phyloP scores from a whole-genome alignment of 1,140 invertebrate genomes.

The Eupristina koningsbergeri region DNA sequence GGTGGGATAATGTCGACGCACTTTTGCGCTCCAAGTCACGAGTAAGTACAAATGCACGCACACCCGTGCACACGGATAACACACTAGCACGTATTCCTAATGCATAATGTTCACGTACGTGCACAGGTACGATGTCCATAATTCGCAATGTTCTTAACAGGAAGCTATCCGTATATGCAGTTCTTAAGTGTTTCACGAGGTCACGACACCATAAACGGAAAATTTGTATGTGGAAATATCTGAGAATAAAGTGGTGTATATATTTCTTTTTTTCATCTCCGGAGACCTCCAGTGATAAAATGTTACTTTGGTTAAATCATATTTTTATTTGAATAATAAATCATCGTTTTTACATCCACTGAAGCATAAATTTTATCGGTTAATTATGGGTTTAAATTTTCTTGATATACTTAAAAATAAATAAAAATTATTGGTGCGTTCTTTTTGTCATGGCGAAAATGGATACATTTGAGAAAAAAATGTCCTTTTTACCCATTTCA shows the following conservation, averaged over 20 bases:
- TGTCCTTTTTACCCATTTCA: too few relatives aligned
- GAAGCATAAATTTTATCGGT: too few relatives aligned
- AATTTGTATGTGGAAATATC: not conserved
- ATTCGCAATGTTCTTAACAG: not conserved
- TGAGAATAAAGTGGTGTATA: not conserved
- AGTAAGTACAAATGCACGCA: not conserved
- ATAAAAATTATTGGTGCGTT: not conserved
- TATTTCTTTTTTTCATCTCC: not conserved
- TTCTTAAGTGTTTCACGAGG: conserved; percentile 9
- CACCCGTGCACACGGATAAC: not conserved
- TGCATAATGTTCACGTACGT: not conserved
- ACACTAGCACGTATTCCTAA: not conserved
- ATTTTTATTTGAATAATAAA: not conserved
- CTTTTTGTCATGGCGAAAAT: not conserved
- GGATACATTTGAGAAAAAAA: too few relatives aligned
- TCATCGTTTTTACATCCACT: too few relatives aligned
- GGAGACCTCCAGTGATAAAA: not conserved
- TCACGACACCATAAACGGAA: conserved; percentile 11
- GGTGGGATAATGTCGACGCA: not conserved
- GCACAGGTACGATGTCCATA: not conserved
- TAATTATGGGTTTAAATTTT: too few relatives aligned
- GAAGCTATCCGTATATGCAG: conserved; percentile 11
- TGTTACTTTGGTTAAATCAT: not conserved
- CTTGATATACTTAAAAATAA: too few relatives aligned
- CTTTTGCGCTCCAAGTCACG: not conserved